Base-by-base conservation (phyloP, 2,797 vertebrate genomes). In the Acrossocheilus fasciatus region DNA sequence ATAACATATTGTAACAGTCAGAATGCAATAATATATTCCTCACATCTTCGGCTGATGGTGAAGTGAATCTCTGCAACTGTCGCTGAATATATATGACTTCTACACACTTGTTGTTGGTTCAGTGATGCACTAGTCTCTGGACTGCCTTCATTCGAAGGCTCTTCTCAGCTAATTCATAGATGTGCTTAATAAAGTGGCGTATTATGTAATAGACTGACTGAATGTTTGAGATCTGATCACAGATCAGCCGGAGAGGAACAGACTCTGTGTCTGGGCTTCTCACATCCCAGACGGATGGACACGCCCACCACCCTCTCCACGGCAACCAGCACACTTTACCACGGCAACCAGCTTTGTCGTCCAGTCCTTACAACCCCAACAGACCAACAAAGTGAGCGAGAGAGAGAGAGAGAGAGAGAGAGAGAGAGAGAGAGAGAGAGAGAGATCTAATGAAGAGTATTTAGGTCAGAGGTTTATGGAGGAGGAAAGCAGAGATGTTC, bases 281-380 rank as follows among this genome's bases (percentile, higher is more conserved):
- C 73, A 50, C 64, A 52, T 70, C 47, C 75, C 62, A n/a, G 50
- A 66, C n/a, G 30, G 50, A 68, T 7, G 34, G 64, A 78, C 73
- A 83, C 39, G 10, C 45, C 41, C 18, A 45, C 34, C 30, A 36
- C 75, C 23, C 57, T 78, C 82, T 72, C 83, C 88, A 59, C 54
- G 18, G 85, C 77, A 85, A 70, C 70, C 77, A 20, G 59, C 78
- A 66, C 23, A 47, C 47, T 50, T 72, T 57, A 20, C 84, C 73
- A 86, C 68, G 8, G 69, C 87, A 87, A 85, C 54, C 82, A 18
- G 47, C 41, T 34, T 57, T 69, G 70, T 84, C 85, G 77, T 17
- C 64, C 52, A 68, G 43, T 50, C 79, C 62, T 50, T 50, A 17
- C 20, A 75, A 81, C 57, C 3, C 36, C 20, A n/a, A 20, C n/a